Base-by-base conservation (phyloP, 2,888 invertebrate species). In the Oscheius sp. region DNA sequence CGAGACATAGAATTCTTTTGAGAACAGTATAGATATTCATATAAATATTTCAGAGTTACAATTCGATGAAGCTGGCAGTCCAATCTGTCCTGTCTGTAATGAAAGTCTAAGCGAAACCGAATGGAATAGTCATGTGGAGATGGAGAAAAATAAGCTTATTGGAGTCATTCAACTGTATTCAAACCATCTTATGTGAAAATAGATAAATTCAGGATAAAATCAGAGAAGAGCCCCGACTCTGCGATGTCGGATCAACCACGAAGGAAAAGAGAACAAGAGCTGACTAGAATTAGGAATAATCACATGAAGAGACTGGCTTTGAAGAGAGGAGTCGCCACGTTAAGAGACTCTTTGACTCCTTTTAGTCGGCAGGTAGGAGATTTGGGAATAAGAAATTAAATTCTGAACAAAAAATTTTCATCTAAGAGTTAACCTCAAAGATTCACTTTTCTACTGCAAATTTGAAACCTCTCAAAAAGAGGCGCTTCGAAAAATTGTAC, bases 21-120 rank as follows among this genome's bases (percentile, higher is more conserved):
- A n/a, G n/a, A n/a, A 50, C 20, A 47, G 20, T 24, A 8, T n/a
- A 5, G 20, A 26, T 6, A 8, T 24, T 50, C n/a, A 41, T n/a
- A n/a, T n/a, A 56, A 22, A 9, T 22, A 4, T 77, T 80, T 51
- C 74, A 81, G 81, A 77, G 54, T 59, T 82, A 17, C 69, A 72
- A 51, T 64, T 76, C 50, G 82, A 81, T 54, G 77, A 77, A 41
- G 75, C 81, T 50, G 82, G 82, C 26, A 79, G 79, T 54, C 71
- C 75, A 14, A 74, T 76, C 2, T 82, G 82, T 50, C 80, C 82
- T 22, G 70, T 75, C 32, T 82, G 82, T 66, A 70, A 73, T 26
- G 78, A 74, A 24, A 77, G 75, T 56, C 49, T 82, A 5, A 51
- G 70, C 14, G 77, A 79, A 22, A 54, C 68, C n/a, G 70, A 77